These are phyloP conservation scores for Cheumatopsyche charites DNA, from an alignment of 1,140 invertebrate species.

Conservation along the genomic window DNA sequence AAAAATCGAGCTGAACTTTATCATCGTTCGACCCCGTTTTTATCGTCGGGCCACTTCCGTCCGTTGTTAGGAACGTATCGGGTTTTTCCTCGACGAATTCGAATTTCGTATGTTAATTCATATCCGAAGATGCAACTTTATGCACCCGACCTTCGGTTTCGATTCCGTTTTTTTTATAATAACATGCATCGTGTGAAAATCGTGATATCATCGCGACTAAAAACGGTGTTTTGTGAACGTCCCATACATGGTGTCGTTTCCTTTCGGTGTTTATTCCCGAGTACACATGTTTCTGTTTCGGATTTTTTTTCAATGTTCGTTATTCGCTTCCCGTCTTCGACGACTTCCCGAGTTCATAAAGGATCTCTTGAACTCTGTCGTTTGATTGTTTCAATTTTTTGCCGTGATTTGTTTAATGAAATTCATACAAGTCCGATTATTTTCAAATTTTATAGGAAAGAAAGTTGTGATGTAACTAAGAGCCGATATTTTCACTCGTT, in stretches of 20 bases:
- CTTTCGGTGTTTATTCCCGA: constrained; percentile 6
- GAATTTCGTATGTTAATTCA: too few relatives aligned
- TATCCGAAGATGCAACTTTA: too few relatives aligned
- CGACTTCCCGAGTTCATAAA: constrained; percentile 21
- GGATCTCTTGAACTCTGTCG: too few relatives aligned
- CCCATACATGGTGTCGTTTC: not conserved
- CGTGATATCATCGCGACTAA: constrained; percentile 2
- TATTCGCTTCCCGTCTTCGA: constrained; percentile 31
- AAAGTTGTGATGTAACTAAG: too few relatives aligned
- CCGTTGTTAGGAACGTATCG: not conserved
- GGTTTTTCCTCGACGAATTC: too few relatives aligned
- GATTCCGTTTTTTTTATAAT: not conserved
- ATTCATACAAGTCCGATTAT: too few relatives aligned
- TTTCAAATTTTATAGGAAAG: too few relatives aligned
- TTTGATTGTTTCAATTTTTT: too few relatives aligned
- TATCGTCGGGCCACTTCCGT: constrained; percentile 3
- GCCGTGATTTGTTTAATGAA: too few relatives aligned
- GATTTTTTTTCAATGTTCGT: constrained; percentile 28
- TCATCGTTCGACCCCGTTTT: constrained; percentile 6
- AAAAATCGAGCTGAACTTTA: not conserved
- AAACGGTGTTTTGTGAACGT: not conserved
- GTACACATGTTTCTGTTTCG: constrained; percentile 26
- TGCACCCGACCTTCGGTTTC: not conserved
- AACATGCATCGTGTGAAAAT: not conserved
- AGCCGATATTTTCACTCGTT: too few relatives aligned